These are phyloP conservation scores for Camelus dromedarius DNA, from an alignment of 2,113 vertebrate genomes.

Conservation along the genomic window DNA sequence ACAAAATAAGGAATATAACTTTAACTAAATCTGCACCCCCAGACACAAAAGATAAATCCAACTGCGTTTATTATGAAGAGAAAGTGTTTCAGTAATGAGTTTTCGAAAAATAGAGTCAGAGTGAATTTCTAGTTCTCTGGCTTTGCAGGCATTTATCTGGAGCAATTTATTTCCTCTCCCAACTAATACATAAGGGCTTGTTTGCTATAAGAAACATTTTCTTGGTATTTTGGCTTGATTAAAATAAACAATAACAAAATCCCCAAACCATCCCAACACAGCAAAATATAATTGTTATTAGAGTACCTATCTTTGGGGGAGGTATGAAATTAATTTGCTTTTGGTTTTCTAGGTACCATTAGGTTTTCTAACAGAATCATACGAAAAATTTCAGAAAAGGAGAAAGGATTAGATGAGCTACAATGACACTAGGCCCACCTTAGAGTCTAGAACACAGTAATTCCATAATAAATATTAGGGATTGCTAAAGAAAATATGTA, in stretches of 20 bases:
- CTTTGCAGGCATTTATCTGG: background rate
- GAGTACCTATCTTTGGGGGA: background rate
- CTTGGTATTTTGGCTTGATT: background rate
- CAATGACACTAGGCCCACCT: background rate
- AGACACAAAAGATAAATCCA: background rate
- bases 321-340: background rate
- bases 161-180: background rate
- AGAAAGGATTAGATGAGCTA: constrained; percentile 3
- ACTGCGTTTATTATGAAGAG: background rate
- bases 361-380: constrained; percentile 15
- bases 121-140: background rate
- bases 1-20: constrained; percentile 31
- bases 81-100: background rate
- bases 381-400: constrained; percentile 2
- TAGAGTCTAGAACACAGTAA: background rate
- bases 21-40: background rate
- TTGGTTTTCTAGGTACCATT: background rate
- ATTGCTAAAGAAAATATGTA: background rate
- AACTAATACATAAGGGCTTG: background rate
- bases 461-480: background rate
- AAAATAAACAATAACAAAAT: background rate
- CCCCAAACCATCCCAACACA: background rate
- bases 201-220: background rate
- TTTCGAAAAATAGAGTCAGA: background rate
- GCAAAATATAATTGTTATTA: background rate